Percentiles rank a stretch among this genome's conserved stretches.
phyloP scores from a whole-genome alignment of 2,888 invertebrate species.

The Acleris laterana region DNA sequence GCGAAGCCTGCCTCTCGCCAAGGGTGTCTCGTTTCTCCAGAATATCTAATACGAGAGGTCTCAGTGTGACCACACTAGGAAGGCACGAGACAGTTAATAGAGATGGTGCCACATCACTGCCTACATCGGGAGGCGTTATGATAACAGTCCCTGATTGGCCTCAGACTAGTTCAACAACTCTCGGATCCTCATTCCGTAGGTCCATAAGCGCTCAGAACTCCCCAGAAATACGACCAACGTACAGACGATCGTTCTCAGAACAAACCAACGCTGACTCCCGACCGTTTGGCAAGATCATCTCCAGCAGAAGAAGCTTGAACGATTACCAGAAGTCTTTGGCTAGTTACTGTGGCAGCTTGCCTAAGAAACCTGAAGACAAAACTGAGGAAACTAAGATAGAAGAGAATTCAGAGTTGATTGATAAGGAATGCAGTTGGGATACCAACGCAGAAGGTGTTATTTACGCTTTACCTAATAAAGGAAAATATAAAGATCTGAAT shows the following conservation, averaged over 20 bases:
- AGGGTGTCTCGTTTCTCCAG: slow-evolving; percentile 72
- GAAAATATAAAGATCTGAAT: slow-evolving; percentile 79
- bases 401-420: slow-evolving; percentile 77
- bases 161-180: slow-evolving; percentile 61
- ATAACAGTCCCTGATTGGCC: slow-evolving; percentile 87
- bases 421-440: slow-evolving; percentile 85
- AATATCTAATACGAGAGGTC: slow-evolving; percentile 70
- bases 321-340: slow-evolving; percentile 75
- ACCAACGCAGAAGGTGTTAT: slow-evolving; percentile 82
- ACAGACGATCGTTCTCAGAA: slow-evolving; percentile 77
- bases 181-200: slow-evolving; percentile 64
- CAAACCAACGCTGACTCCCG: slow-evolving; percentile 68
- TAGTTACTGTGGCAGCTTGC: slow-evolving; percentile 64
- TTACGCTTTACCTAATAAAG: slow-evolving; percentile 80
- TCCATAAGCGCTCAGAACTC: slow-evolving; percentile 78
- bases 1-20: slow-evolving; percentile 91
- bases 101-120: slow-evolving; percentile 74
- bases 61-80: slow-evolving; percentile 76
- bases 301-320: slow-evolving; percentile 76
- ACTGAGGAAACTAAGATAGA: slow-evolving; percentile 60
- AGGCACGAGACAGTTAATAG: slow-evolving; percentile 68
- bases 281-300: slow-evolving; percentile 75
- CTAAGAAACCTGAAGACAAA: slow-evolving; percentile 54
- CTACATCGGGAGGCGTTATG: slow-evolving; percentile 84
- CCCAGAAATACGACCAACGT: slow-evolving; percentile 76